phyloP scores from a whole-genome alignment of 2,888 invertebrate species.

The Gortyna flavago region DNA sequence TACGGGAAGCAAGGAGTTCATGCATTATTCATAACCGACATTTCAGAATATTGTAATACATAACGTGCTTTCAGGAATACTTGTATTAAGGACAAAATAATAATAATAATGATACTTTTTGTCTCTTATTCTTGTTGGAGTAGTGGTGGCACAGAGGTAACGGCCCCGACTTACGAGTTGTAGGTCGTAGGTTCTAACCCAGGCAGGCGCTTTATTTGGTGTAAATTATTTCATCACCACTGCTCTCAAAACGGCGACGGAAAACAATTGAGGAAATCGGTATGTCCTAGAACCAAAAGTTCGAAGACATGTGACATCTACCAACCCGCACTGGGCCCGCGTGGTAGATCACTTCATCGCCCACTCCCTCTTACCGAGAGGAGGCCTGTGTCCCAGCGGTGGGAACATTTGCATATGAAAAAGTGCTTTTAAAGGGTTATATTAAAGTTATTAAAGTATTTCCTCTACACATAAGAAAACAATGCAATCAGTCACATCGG shows the following conservation, averaged over 20 bases:
- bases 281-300: too few species aligned
- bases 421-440: too few species aligned
- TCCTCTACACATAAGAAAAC: too few species aligned
- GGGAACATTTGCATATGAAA: too few species aligned
- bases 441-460: too few species aligned
- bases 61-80: background rate
- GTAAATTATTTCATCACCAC: background rate
- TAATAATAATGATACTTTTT: background rate
- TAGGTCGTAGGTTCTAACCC: background rate
- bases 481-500: too few species aligned
- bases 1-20: background rate
- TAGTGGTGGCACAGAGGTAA: background rate
- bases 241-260: background rate
- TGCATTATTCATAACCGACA: conserved; percentile 28
- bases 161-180: background rate
- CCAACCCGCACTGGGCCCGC: too few species aligned
- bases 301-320: too few species aligned
- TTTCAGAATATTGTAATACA: conserved; percentile 30
- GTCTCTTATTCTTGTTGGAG: background rate
- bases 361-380: too few species aligned
- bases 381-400: too few species aligned
- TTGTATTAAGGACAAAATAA: background rate
- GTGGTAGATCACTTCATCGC: too few species aligned
- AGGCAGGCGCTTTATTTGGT: background rate
- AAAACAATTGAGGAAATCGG: background rate